Percentiles rank a stretch among this genome's conserved stretches.
phyloP scores from a whole-genome alignment of 2,113 vertebrate species.

The Kryptolebias marmoratus region DNA sequence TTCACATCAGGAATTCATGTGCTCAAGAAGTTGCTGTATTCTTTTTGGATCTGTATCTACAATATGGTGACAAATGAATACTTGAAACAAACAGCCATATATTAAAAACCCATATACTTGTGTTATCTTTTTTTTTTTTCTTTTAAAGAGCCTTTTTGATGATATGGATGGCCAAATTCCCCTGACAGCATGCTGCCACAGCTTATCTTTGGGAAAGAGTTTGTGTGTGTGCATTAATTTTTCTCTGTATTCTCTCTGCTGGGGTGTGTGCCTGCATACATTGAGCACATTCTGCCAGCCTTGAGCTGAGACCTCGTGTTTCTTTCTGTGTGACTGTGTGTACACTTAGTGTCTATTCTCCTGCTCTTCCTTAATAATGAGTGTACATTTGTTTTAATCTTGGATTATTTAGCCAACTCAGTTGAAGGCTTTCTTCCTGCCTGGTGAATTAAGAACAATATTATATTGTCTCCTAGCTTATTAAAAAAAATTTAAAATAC shows the following conservation, averaged over 20 bases:
- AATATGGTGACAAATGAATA: slow-evolving; percentile 49
- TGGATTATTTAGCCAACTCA: slow-evolving; percentile 61
- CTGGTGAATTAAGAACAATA: slow-evolving; percentile 28
- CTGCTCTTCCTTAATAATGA: slow-evolving; percentile 58
- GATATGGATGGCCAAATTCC: slow-evolving; percentile 67
- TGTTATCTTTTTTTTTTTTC: slow-evolving; percentile 35
- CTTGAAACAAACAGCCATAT: slow-evolving; percentile 38
- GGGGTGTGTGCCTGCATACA: slow-evolving; percentile 79
- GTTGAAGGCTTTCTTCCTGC: slow-evolving; percentile 40
- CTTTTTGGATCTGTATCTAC: slow-evolving; percentile 8
- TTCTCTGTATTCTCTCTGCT: slow-evolving; percentile 59
- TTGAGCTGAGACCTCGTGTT: slow-evolving; percentile 66
- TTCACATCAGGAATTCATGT: slow-evolving; percentile 16
- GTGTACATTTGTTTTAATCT: slow-evolving; percentile 67
- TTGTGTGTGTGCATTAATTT: slow-evolving; percentile 79
- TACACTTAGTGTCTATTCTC: slow-evolving; percentile 11
- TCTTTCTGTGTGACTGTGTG: slow-evolving; percentile 33
- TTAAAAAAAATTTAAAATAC: slow-evolving; percentile 24
- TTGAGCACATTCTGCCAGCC: slow-evolving; percentile 72
- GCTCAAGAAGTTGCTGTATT: slow-evolving; percentile 16
- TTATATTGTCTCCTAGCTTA: slow-evolving; percentile 43
- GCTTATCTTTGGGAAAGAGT: slow-evolving; percentile 71
- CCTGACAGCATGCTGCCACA: slow-evolving; percentile 60
- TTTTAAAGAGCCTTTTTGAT: slow-evolving; percentile 36
- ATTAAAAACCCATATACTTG: slow-evolving; percentile 52